phyloP scores from a whole-genome alignment of 2,888 invertebrate species.

The Sarcophaga subvicina region DNA sequence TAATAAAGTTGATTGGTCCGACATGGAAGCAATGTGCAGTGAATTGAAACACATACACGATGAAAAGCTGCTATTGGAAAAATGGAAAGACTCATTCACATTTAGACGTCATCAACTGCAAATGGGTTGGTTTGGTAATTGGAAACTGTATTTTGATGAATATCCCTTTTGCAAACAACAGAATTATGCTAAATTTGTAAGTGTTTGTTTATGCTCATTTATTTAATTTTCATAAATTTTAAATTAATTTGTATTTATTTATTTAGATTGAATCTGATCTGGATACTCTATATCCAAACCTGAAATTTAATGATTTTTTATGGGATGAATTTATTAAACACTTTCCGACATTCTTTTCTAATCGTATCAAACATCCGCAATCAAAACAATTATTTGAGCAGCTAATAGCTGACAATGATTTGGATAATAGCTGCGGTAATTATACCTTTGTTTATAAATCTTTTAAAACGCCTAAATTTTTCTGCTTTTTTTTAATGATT shows the following conservation, averaged over 20 bases:
- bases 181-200: slow-evolving; percentile 52
- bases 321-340: slow-evolving; percentile 52
- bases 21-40: slow-evolving; percentile 42
- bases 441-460: not conserved
- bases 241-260: not conserved
- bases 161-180: slow-evolving; percentile 61
- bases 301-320: slow-evolving; percentile 44
- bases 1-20: slow-evolving; percentile 23
- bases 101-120: slow-evolving; percentile 55
- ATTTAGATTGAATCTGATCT: slow-evolving; percentile 55
- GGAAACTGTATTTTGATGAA: slow-evolving; percentile 57
- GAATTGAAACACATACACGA: slow-evolving; percentile 45
- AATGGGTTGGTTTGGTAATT: slow-evolving; percentile 43
- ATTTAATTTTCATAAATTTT: not conserved
- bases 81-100: slow-evolving; percentile 54
- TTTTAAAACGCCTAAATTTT: not conserved
- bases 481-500: not conserved
- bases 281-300: slow-evolving; percentile 30
- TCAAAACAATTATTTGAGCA: slow-evolving; percentile 51
- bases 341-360: slow-evolving; percentile 29
- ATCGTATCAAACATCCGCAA: slow-evolving; percentile 39
- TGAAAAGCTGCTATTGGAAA: slow-evolving; percentile 31
- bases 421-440: slow-evolving; percentile 15
- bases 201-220: not conserved
- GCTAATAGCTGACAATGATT: slow-evolving; percentile 1